These are phyloP conservation scores for Masticophis lateralis DNA, from an alignment of 2,797 vertebrate genomes.

Conservation along the genomic window DNA sequence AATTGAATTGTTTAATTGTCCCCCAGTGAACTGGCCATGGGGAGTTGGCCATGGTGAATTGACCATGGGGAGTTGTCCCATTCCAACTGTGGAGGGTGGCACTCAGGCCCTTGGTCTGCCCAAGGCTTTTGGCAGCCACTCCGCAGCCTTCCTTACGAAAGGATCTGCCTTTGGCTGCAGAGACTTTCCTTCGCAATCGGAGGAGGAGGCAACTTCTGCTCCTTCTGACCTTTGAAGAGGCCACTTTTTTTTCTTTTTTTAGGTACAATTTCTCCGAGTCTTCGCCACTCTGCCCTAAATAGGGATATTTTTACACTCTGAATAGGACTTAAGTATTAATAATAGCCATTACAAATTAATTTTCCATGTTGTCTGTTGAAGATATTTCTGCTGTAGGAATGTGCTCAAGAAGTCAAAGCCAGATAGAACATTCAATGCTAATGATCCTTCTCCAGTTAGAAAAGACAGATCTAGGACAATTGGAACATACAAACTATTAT, in stretches of 20 bases:
- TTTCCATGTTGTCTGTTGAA: constrained; percentile 64
- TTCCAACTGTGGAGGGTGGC: not conserved
- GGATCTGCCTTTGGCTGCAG: not conserved
- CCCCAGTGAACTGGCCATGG: too few species aligned
- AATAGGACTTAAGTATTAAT: constrained; percentile 60
- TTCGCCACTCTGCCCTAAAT: constrained; percentile 42
- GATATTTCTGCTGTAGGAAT: constrained; percentile 50
- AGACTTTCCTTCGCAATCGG: not conserved
- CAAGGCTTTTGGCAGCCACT: not conserved
- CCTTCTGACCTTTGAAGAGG: not conserved
- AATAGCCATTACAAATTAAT: constrained; percentile 71
- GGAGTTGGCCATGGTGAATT: too few species aligned
- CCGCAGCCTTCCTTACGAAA: not conserved
- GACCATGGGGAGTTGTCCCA: too few species aligned
- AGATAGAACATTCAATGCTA: constrained; percentile 35
- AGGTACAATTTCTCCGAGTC: not conserved
- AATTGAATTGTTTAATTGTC: too few species aligned
- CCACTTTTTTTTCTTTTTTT: not conserved
- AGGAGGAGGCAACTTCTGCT: not conserved
- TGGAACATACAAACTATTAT: not conserved
- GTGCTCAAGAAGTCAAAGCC: constrained; percentile 56
- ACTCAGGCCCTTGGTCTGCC: not conserved
- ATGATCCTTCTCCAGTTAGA: not conserved
- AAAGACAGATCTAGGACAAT: accelerated
- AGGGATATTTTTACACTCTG: constrained; percentile 52